Conservation (phyloP, 2,113 vertebrate genomes). For the Pelmatolapia mariae region DNA sequence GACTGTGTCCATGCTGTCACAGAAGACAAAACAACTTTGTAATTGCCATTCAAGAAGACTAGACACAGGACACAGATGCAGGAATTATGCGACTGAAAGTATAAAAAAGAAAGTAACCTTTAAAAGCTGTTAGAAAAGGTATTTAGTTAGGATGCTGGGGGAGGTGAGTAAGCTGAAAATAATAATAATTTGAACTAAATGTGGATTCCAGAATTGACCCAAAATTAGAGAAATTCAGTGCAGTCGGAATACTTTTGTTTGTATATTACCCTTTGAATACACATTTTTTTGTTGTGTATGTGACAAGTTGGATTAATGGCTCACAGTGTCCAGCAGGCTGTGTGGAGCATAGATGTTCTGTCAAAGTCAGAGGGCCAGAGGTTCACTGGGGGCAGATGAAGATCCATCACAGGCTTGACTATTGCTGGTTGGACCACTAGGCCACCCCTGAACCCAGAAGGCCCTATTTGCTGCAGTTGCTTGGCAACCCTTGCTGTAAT, state of each 20-base stretch:
- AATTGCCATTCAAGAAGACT: conserved; percentile 44
- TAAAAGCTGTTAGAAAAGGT: background rate
- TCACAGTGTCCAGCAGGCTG: background rate
- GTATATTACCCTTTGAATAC: background rate
- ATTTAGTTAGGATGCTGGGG: background rate
- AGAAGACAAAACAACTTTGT: conserved; percentile 34
- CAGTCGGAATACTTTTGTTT: background rate
- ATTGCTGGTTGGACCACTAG: conserved; percentile 56
- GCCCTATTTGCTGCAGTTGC: conserved; percentile 74
- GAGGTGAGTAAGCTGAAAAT: background rate
- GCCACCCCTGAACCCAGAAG: conserved; percentile 58
- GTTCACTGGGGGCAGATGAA: conserved; percentile 49
- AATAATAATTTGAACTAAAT: background rate
- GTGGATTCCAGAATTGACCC: background rate
- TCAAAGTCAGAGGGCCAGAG: conserved; percentile 20
- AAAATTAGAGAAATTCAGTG: background rate
- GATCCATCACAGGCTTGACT: conserved; percentile 55
- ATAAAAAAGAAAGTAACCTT: background rate
- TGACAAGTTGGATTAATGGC: background rate
- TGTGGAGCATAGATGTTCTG: background rate
- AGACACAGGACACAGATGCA: background rate
- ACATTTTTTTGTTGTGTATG: background rate
- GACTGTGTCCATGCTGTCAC: conserved; percentile 51
- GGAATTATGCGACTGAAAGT: conserved; percentile 10
- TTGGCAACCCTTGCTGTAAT: conserved; percentile 77